Evolutionary conservation across 1,140 invertebrate genomes (phyloP).

Genomic region (Cydia strobilella): DNA sequence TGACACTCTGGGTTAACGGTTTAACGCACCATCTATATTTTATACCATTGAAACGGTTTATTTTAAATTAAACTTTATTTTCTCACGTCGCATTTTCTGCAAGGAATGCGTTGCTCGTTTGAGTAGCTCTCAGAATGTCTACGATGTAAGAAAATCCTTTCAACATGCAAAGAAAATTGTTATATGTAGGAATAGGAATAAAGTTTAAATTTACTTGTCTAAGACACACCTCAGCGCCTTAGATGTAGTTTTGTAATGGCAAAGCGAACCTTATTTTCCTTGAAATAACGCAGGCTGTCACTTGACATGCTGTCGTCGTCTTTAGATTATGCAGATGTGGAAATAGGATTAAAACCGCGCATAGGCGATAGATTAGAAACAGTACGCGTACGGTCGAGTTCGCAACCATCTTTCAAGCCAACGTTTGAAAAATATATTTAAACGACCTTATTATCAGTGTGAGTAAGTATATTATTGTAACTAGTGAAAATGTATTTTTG

Average conservation of each 20-base stretch:
- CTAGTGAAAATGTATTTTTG: no score
- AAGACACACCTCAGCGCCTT: neutral
- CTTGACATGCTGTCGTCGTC: conserved; percentile 17
- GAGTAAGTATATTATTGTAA: no score
- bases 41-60: neutral
- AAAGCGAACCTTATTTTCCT: conserved; percentile 13
- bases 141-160: conserved; percentile 1
- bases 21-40: neutral
- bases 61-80: conserved; percentile 14
- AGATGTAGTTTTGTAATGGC: conserved; percentile 7
- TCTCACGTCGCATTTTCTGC: neutral
- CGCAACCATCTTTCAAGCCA: no score
- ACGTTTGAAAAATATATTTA: no score
- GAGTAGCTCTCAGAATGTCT: conserved; percentile 22
- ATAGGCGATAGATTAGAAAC: neutral
- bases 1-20: no score
- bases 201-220: conserved; percentile 20
- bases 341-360: conserved; percentile 28
- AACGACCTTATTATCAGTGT: no score
- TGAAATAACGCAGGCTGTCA: conserved; percentile 18
- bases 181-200: neutral
- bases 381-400: no score
- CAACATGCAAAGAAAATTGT: conserved; percentile 19
- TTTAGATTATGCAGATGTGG: conserved; percentile 31
- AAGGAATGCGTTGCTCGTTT: neutral